These are phyloP conservation scores for Sander vitreus DNA, from an alignment of 2,113 vertebrate genomes.

Conservation along the genomic window DNA sequence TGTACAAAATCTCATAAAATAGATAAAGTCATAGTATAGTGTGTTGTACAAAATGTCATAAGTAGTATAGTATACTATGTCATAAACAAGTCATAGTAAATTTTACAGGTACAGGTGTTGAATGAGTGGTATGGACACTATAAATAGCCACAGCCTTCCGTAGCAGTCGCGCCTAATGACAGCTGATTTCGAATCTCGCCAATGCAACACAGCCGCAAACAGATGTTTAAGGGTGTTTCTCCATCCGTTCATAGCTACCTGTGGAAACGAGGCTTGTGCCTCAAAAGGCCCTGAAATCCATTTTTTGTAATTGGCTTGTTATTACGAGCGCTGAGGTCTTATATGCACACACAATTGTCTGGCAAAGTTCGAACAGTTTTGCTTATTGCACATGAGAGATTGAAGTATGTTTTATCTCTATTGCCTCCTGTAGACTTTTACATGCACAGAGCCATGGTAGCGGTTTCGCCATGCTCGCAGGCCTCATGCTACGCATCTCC, in stretches of 20 bases:
- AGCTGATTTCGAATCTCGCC: too few relatives aligned
- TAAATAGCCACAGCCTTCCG: too few relatives aligned
- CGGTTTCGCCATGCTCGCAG: neutral
- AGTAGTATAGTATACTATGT: too few relatives aligned
- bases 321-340: neutral
- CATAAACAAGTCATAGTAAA: too few relatives aligned
- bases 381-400: too few relatives aligned
- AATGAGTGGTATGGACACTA: too few relatives aligned
- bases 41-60: too few relatives aligned
- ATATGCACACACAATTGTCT: neutral
- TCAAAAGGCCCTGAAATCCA: neutral
- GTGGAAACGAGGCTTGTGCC: neutral
- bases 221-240: neutral
- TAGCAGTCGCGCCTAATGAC: too few relatives aligned
- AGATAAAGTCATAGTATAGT: too few relatives aligned
- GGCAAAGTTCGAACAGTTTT: neutral
- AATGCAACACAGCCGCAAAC: neutral
- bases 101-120: too few relatives aligned
- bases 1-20: too few relatives aligned
- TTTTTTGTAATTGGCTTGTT: neutral
- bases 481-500: neutral
- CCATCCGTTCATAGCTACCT: neutral
- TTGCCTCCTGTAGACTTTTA: neutral
- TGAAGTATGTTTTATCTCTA: neutral
- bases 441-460: neutral